Base-by-base conservation (phyloP, 2,797 vertebrate species). In the Onychomys arenicola region DNA sequence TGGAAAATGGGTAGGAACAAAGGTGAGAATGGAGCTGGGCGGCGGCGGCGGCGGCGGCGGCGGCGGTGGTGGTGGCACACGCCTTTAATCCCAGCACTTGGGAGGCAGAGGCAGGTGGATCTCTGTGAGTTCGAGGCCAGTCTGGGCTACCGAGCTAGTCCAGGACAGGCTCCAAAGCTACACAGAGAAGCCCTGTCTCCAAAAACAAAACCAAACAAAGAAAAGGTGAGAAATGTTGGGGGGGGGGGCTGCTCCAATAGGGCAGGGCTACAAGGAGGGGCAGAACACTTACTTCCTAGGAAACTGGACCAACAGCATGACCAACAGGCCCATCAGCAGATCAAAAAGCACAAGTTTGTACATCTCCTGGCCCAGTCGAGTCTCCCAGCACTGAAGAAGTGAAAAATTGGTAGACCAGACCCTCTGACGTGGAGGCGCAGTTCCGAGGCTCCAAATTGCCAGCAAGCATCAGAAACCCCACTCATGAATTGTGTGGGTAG, bases 291-390 rank as follows among this genome's bases (percentile, higher is more conserved):
- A 99, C 99, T 99, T 99, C 93, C 99, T 99, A 55, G 99, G 99
- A 97, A 99, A 99, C 97, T 99, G 99, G 86, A 99, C 96, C 94
- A 99, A 97, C 43, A 99, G 37, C 16, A 98, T 98, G 61, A 99
- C 83, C 0, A 98, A 98, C 1, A 99, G 59, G 52, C 97, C 98
- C 52, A 98, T 98, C 91, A 99, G 98, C 94, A 99, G 98, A 95
- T 99, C 99, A 55, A 99, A 99, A 61, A 99, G 93, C 3, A 99
- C 98, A 67, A 99, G 98, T 96, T 99, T 99, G 98, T 99, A 99
- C 99, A 99, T 99, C 97, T 99, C 99, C 98, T 99, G 99, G 16
- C 99, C 99, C 23, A 99, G 89, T 1, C 98, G 98, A 0, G 99
- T 99, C 98, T 99, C 99, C 99, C 99, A 99, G 98, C 99, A 99